A percentile compares a stretch with the other conserved stretches of the same genome.
These are phyloP conservation scores for Junonia oenone DNA, from an alignment of 2,888 invertebrate genomes.

Conservation along the genomic window DNA sequence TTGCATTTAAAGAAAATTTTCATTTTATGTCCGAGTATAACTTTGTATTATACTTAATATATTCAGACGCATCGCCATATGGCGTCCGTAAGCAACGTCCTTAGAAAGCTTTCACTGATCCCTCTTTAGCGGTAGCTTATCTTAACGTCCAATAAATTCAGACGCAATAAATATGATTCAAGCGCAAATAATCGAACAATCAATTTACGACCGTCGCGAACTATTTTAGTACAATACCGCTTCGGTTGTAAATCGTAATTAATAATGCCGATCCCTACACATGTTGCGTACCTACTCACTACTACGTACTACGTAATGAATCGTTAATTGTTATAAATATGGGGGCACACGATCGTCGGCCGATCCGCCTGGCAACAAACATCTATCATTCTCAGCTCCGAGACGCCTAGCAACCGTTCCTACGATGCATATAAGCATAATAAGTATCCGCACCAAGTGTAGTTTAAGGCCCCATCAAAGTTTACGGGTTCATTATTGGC, in stretches of 20 bases:
- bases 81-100: slow-evolving; percentile 15
- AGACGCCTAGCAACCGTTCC: slow-evolving; percentile 32
- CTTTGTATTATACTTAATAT: slow-evolving; percentile 11
- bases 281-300: slow-evolving; percentile 4
- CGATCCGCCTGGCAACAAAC: slow-evolving; percentile 20
- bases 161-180: slow-evolving; percentile 30
- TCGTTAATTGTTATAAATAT: slow-evolving; percentile 2
- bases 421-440: slow-evolving; percentile 11
- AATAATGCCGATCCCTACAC: slow-evolving; percentile 15
- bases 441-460: slow-evolving; percentile 27
- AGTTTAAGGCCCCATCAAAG: slow-evolving; percentile 40
- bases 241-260: slow-evolving; percentile 18
- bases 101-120: slow-evolving; percentile 18
- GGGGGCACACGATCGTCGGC: slow-evolving; percentile 2
- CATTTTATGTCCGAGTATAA: slow-evolving; percentile 2
- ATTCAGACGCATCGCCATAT: slow-evolving; percentile 22
- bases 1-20: neutral
- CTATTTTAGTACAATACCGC: slow-evolving; percentile 20
- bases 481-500: slow-evolving; percentile 45
- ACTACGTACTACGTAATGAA: too few relatives aligned
- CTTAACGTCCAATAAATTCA: slow-evolving; percentile 34
- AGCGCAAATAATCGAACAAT: slow-evolving; percentile 21
- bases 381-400: neutral
- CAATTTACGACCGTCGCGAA: slow-evolving; percentile 23
- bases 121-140: slow-evolving; percentile 28